Conservation (phyloP, 2,797 vertebrate genomes). For the Bovichtus diacanthus region DNA sequence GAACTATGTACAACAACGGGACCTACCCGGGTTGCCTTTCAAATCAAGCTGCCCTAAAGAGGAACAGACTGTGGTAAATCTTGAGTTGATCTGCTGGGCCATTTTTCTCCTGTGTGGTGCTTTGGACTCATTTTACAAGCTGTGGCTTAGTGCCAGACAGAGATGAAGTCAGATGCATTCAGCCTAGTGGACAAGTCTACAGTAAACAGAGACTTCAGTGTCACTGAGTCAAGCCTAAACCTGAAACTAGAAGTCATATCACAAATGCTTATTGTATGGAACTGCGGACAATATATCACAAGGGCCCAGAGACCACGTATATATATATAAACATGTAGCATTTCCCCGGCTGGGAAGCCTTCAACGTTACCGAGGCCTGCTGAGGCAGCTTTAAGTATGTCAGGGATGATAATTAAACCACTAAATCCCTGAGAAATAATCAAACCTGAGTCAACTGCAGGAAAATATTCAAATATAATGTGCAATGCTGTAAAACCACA, state of each 20-base stretch:
- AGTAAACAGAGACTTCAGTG: conserved; percentile 77
- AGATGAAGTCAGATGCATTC: conserved; percentile 65
- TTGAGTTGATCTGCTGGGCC: conserved; percentile 42
- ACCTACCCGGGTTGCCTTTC: conserved; percentile 47
- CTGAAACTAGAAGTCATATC: conserved; percentile 68
- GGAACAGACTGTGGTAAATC: conserved; percentile 55
- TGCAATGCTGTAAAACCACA: conserved; percentile 27
- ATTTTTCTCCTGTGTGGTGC: conserved; percentile 57
- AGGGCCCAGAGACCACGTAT: conserved; percentile 35
- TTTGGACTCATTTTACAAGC: conserved; percentile 77
- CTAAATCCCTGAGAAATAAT: conserved; percentile 31
- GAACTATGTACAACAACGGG: conserved; percentile 39
- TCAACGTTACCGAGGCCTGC: conserved; percentile 17
- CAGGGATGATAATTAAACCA: conserved; percentile 34
- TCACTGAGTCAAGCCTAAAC: conserved; percentile 59
- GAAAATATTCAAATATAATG: conserved; percentile 23
- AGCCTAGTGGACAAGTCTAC: conserved; percentile 65
- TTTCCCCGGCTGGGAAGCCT: conserved; percentile 50
- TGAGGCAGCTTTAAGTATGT: conserved; percentile 5
- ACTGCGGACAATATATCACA: conserved; percentile 59
- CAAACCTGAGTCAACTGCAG: conserved; percentile 21
- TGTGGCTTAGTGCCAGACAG: conserved; percentile 68
- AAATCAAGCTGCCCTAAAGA: conserved; percentile 51
- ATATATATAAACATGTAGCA: conserved; percentile 66
- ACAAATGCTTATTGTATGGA: conserved; percentile 66